Conservation (phyloP, 2,797 vertebrate genomes). For the Yasuhikotakia modesta region DNA sequence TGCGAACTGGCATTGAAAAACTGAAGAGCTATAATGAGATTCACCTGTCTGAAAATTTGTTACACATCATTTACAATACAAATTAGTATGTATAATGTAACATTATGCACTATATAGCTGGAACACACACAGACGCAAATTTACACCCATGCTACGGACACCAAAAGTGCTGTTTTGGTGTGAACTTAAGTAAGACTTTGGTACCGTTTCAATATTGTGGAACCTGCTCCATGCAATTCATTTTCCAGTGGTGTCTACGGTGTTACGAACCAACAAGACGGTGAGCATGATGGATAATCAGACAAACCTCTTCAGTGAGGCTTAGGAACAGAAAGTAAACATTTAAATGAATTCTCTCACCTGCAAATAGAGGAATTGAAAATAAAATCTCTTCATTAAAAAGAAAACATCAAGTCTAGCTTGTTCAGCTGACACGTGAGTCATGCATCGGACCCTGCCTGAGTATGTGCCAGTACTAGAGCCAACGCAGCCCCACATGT, state of each 20-base stretch:
- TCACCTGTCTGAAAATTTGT: conserved; percentile 19
- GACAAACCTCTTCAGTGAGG: conserved; percentile 15
- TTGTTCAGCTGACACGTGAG: conserved; percentile 11
- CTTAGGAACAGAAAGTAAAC: conserved; percentile 14
- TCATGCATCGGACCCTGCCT: conserved; percentile 18
- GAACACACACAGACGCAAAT: conserved; percentile 40
- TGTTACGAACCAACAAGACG: conserved; percentile 13
- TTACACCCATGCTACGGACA: conserved; percentile 55
- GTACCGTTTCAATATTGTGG: conserved; percentile 38
- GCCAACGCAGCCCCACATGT: neutral
- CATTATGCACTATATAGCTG: conserved; percentile 13
- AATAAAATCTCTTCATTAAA: conserved; percentile 34
- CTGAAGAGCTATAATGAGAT: conserved; percentile 25
- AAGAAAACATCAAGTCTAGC: conserved; percentile 17
- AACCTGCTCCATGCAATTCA: conserved; percentile 19
- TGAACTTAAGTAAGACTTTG: conserved; percentile 43
- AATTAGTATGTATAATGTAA: neutral
- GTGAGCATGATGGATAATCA: conserved; percentile 10
- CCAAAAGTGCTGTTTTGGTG: conserved; percentile 45
- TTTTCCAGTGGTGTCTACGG: conserved; percentile 5
- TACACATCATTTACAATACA: conserved; percentile 10
- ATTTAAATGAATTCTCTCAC: neutral
- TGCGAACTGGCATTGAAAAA: conserved; percentile 15
- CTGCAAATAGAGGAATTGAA: neutral
- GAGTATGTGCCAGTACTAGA: conserved; percentile 28